Percentiles rank a stretch among this genome's conserved stretches.
phyloP scores from a whole-genome alignment of 2,113 vertebrate genomes.

The Nothoprocta pentlandii region DNA sequence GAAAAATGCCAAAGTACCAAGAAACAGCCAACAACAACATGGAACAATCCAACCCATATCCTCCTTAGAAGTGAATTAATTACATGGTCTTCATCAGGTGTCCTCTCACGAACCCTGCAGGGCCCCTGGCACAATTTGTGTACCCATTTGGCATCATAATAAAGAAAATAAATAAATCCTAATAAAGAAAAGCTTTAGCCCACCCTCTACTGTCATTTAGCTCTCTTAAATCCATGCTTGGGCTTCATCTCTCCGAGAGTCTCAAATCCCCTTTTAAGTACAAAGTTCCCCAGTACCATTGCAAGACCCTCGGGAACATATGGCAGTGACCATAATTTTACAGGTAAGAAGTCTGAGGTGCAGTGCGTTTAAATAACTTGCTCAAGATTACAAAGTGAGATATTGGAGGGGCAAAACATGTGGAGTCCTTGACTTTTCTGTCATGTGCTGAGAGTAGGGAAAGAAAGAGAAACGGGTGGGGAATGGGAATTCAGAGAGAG shows the following conservation, averaged over 20 bases:
- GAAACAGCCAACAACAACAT: background rate
- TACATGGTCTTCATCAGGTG: background rate
- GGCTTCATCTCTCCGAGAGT: background rate
- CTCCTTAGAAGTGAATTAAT: background rate
- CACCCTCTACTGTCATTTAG: background rate
- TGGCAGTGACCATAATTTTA: background rate
- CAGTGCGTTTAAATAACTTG: background rate
- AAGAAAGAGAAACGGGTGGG: background rate
- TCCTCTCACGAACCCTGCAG: background rate
- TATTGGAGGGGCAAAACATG: background rate
- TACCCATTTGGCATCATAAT: background rate
- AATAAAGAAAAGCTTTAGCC: background rate
- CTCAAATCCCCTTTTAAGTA: background rate
- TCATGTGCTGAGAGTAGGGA: background rate
- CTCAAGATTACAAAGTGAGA: background rate
- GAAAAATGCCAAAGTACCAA: background rate
- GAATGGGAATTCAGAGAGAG: background rate
- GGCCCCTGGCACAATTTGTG: background rate
- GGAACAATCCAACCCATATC: background rate
- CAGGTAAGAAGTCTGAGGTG: background rate
- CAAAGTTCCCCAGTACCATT: background rate
- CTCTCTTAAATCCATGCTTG: background rate
- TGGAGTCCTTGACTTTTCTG: background rate
- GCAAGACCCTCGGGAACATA: background rate
- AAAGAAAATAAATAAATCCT: background rate